Percentiles rank a stretch among this genome's conserved stretches.
phyloP scores from a whole-genome alignment of 2,888 invertebrate species.

The Pardosa pseudoannulata region DNA sequence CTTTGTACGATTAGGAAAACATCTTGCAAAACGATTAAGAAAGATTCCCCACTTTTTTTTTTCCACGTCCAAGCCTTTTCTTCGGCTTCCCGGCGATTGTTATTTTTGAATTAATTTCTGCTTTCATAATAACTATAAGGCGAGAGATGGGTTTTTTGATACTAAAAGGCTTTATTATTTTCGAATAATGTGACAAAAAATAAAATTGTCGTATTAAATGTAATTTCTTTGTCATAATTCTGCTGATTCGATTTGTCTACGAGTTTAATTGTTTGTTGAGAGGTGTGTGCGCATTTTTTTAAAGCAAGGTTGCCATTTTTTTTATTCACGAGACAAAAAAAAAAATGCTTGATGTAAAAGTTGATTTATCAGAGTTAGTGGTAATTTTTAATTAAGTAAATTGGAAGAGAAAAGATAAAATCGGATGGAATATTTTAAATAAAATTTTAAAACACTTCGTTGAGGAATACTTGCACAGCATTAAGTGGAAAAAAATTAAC shows the following conservation, averaged over 20 bases:
- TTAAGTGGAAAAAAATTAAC: no score
- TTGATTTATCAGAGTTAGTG: slow-evolving; percentile 1
- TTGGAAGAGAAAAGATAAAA: not conserved
- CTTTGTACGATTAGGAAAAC: slow-evolving; percentile 69
- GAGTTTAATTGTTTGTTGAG: slow-evolving; percentile 14
- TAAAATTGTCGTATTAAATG: slow-evolving; percentile 15
- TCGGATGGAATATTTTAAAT: not conserved
- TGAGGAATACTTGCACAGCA: no score
- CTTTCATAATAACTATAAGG: slow-evolving; percentile 43
- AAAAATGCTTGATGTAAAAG: not conserved
- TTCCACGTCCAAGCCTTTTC: slow-evolving; percentile 6
- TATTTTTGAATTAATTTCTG: slow-evolving; percentile 71
- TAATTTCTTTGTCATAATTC: slow-evolving; percentile 14
- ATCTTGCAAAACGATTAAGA: slow-evolving; percentile 70
- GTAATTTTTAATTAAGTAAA: slow-evolving; percentile 7
- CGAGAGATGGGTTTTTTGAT: slow-evolving; percentile 25
- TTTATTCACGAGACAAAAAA: not conserved
- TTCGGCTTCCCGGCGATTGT: slow-evolving; percentile 38
- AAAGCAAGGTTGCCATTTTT: not conserved
- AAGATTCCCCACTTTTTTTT: slow-evolving; percentile 35
- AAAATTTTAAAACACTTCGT: not conserved
- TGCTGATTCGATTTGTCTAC: slow-evolving; percentile 12
- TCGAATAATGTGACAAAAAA: slow-evolving; percentile 7
- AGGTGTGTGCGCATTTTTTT: not conserved
- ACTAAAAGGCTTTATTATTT: slow-evolving; percentile 19